A percentile compares a stretch with the other conserved stretches of the same genome.
These are phyloP conservation scores for Lacerta bilineata DNA, from an alignment of 2,797 vertebrate species.

Conservation along the genomic window DNA sequence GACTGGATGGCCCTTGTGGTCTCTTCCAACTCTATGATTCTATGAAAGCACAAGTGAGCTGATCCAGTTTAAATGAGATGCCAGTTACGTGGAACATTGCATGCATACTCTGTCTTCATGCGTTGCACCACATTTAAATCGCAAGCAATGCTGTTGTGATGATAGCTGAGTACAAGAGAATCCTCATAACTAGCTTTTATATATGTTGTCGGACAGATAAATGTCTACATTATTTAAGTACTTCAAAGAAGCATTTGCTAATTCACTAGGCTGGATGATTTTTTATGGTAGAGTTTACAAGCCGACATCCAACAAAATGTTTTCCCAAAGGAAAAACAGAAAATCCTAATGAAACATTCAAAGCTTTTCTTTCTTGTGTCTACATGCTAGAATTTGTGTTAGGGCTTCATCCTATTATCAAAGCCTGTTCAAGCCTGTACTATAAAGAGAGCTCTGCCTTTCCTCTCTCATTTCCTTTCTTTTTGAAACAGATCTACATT, in stretches of 20 bases:
- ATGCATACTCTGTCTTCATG: neutral
- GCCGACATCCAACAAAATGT: neutral
- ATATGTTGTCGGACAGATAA: conserved; percentile 20
- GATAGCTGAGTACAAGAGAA: neutral
- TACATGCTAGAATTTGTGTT: neutral
- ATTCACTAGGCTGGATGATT: conserved; percentile 17
- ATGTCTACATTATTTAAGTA: neutral
- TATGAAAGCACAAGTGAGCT: neutral
- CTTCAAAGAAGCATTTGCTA: neutral
- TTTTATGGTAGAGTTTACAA: conserved; percentile 33
- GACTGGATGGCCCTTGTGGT: too few relatives aligned
- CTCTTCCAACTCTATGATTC: too few relatives aligned
- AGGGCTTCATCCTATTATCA: conserved; percentile 34
- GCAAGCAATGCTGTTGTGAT: neutral
- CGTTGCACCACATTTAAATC: neutral
- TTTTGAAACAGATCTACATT: neutral
- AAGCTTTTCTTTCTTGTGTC: neutral
- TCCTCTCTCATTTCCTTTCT: rapidly evolving
- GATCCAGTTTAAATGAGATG: neutral
- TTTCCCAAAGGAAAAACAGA: conserved; percentile 16
- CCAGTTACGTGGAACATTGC: neutral
- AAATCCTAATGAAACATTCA: conserved; percentile 15
- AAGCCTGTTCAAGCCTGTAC: neutral
- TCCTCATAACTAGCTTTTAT: conserved; percentile 17
- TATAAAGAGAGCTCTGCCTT: neutral